Evolutionary conservation across 2,888 invertebrate species (phyloP).

Genomic region (Tetanocera ferruginea): DNA sequence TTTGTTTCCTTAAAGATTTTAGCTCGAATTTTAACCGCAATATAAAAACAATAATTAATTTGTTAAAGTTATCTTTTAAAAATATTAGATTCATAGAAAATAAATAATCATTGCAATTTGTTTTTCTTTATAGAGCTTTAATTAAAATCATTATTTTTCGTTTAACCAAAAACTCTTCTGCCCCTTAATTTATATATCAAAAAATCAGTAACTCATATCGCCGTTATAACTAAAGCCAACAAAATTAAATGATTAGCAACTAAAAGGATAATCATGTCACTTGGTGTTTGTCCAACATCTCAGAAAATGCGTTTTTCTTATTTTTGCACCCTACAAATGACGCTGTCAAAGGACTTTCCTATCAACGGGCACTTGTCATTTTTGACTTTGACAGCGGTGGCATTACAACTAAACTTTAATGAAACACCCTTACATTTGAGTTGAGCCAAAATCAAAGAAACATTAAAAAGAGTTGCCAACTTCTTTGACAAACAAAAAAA

Average conservation of each 20-base stretch:
- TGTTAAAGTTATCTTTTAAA: no score
- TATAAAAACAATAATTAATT: no score
- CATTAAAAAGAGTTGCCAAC: background rate
- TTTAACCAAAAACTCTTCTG: no score
- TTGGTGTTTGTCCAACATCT: constrained; percentile 48
- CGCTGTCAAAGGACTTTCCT: no score
- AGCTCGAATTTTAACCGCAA: no score
- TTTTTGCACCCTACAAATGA: constrained; percentile 34
- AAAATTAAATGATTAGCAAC: constrained; percentile 44
- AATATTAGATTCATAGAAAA: no score
- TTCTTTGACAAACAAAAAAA: background rate
- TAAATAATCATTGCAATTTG: no score
- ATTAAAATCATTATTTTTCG: no score
- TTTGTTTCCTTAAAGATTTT: no score
- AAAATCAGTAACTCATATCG: no score
- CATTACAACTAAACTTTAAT: background rate
- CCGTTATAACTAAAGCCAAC: constrained; percentile 23
- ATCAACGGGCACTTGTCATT: background rate
- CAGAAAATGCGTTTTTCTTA: constrained; percentile 58
- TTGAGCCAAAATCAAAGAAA: background rate
- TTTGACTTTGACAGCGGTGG: constrained; percentile 9
- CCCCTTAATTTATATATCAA: no score
- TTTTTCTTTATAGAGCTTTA: no score
- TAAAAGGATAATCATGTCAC: constrained; percentile 66
- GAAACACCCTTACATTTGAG: background rate